Evolutionary conservation across 1,140 invertebrate species (phyloP), one percentile per base, ranked within the genome.

Genomic region (Pemphigus obesinymphae): DNA sequence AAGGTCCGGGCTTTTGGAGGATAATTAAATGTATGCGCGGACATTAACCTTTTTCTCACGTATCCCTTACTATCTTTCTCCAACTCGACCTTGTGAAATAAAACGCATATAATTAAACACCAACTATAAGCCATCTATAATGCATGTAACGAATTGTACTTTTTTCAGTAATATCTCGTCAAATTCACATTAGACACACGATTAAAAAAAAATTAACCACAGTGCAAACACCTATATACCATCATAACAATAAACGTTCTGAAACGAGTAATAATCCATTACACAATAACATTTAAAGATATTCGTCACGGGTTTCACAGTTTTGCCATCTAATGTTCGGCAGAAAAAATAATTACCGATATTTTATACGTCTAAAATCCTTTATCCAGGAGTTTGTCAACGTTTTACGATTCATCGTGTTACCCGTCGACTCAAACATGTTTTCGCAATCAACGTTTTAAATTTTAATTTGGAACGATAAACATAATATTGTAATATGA

Each of bases 201-300:
- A 73, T 73, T 73, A 73, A 73, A 73, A 73, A 70, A 73, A 73
- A 73, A 50, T 73, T 31, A 73, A 48, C 43, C 31, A 0, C 13
- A 73, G 15, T 31, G 43, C 70, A 31, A 50, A 73, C 70, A 73
- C 70, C 70, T 48, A 48, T 48, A 6, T 17, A 23, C 20, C 34
- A 5, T 58, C 53, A 43, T 15, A 43, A 45, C 68, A 50, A 73
- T n/a, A n/a, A 73, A 73, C 70, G 31, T 50, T 50, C 43, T 50
- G 8, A 31, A 73, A 73, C 40, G 40, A 31, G 3, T 45, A 31
- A 31, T 31, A 4, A 13, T 13, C 43, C 23, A 50, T 48, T 73
- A 73, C 26, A 73, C 43, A 73, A 48, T 50, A 73, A 7, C 29
- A 48, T 73, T 50, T 50, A 31, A 31, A 45, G 1, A 45, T 37